Base-by-base conservation (phyloP, 2,888 invertebrate genomes). In the Orthosia gracilis region DNA sequence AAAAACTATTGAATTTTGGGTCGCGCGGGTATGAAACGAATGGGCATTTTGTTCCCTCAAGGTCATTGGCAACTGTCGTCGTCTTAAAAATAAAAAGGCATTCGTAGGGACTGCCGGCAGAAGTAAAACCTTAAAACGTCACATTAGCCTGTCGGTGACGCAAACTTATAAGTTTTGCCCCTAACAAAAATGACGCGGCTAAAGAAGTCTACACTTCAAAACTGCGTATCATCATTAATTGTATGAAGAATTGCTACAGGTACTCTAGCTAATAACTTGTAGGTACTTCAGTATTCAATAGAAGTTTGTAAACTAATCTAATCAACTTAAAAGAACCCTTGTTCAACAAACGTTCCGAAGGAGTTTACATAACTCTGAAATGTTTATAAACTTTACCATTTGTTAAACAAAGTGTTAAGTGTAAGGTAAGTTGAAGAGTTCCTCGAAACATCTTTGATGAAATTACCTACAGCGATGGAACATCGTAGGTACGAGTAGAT, bases 351-450 rank as follows among this genome's bases (percentile, higher is more conserved):
- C 21, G 69, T 68, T 70, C 61, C 7, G 12, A 67, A 71, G 70
- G 59, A 63, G 65, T 73, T 57, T 26, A 83, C 59, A 68, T 63
- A 63, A 64, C 61, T 72, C n/a, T 13, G 18, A 71, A 82, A 70
- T 73, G 65, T 67, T 76, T 26, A 64, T 69, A 31, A 78, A 84
- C 80, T 82, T 78, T 26, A 58, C 76, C 73, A 82, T 83, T 83
- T 79, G 71, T 75, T 75, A 68, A 67, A 77, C 74, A 65, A 78
- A 81, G 83, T 77, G 50, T 59, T 76, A 73, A 81, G 75, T 75
- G 73, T 65, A 73, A 23, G 73, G 63, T 57, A 73, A 81, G 73
- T 76, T 78, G 58, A 58, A 67, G 80, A 68, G 76, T 74, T 64
- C 31, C 26, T 65, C 4, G 49, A 62, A 73, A 70, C 52, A 71